phyloP scores from a whole-genome alignment of 2,888 invertebrate genomes.

The Halocaridina rubra region DNA sequence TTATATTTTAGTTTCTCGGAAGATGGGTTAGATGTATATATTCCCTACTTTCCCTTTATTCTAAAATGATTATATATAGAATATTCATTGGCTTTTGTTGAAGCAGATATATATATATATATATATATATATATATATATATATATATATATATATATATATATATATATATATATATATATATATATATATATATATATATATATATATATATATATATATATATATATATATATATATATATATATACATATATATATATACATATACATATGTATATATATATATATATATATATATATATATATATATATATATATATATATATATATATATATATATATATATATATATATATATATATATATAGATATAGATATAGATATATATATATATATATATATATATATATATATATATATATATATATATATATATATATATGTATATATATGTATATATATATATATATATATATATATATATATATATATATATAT shows the following conservation, averaged over 20 bases:
- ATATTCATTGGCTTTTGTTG: not conserved
- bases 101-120: constrained; percentile 6
- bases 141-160: constrained; percentile 9
- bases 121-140: constrained; percentile 13
- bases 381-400: not conserved
- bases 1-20: no score
- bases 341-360: not conserved
- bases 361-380: not conserved
- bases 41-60: constrained; percentile 23
- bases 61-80: constrained; percentile 27
- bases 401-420: not conserved
- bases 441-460: not conserved
- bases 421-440: not conserved
- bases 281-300: not conserved
- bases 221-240: not conserved
- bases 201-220: constrained; percentile 2
- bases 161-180: constrained; percentile 5
- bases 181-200: constrained; percentile 19
- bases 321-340: not conserved
- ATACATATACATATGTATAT: not conserved
- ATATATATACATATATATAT: not conserved
- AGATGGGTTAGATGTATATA: constrained; percentile 38
- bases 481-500: no score
- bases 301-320: not conserved
- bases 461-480: no score